A percentile compares a stretch with the other conserved stretches of the same genome.
These are phyloP conservation scores for Phataginus tetradactyla DNA, from an alignment of 2,797 vertebrate genomes.

Conservation along the genomic window DNA sequence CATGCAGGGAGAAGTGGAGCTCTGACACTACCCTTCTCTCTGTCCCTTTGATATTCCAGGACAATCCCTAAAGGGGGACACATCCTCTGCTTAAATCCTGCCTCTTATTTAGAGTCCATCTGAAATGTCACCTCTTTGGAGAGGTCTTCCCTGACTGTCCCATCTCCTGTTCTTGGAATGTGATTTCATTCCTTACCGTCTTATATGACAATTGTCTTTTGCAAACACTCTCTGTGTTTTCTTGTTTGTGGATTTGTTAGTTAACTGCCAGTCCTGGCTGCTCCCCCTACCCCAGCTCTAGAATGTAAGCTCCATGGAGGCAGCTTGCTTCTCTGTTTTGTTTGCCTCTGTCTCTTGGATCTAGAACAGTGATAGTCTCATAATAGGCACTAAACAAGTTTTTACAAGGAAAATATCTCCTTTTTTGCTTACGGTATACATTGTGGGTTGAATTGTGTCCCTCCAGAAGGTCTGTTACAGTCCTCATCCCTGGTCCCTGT, in stretches of 20 bases:
- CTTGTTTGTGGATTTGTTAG: neutral
- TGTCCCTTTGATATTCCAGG: too few species aligned
- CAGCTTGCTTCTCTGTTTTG: neutral
- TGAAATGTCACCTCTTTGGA: neutral
- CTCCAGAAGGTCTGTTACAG: neutral
- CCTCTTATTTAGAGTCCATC: neutral
- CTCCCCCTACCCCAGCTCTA: neutral
- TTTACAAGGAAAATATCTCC: neutral
- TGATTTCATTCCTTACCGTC: neutral
- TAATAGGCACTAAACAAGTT: neutral
- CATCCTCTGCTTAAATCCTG: neutral
- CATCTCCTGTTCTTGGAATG: too few species aligned
- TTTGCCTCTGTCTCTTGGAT: neutral
- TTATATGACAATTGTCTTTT: neutral
- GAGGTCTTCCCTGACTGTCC: neutral
- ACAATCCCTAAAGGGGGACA: neutral
- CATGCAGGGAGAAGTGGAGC: neutral
- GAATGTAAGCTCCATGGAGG: neutral
- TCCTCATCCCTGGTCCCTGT: neutral
- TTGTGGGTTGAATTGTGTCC: neutral
- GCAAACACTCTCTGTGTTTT: neutral
- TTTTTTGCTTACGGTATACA: neutral
- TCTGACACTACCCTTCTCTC: neutral
- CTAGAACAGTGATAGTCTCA: neutral
- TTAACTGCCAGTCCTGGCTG: neutral